Evolutionary conservation across 2,797 vertebrate genomes (phyloP), one percentile per base, ranked within the genome.

Genomic region (Trachops cirrhosus): DNA sequence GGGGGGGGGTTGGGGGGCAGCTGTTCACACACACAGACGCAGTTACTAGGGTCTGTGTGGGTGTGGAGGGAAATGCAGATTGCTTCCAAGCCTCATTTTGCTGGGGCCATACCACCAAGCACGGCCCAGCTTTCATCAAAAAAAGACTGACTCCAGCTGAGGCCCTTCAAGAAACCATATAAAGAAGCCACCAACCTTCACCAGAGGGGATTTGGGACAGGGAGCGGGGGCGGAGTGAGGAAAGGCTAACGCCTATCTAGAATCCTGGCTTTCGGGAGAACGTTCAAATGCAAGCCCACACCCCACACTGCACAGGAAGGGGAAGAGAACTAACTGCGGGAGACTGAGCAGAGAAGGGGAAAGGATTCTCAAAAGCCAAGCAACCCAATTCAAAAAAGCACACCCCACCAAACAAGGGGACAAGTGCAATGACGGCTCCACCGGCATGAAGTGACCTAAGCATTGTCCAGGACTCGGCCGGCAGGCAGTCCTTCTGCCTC

Each of bases 171-270:
- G 92, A 91, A 96, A 86, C 93, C 96, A 92, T 92, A 96, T 89
- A 96, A 98, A 97, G 96, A 78, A 96, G 86, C 97, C 95, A 94
- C 96, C 96, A 96, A 94, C 96, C 97, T 91, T 91, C 82, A 83
- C 62, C 86, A 88, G 89, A 64, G 89, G 64, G 57, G 68, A 68
- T 93, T 87, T 86, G 96, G 93, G 93, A 96, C 82, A 9, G 91
- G 71, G 79, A 92, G 39, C 57, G 52, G 90, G 96, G 96, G 96
- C 88, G 96, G 95, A 94, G 91, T 93, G 74, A 3, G 64, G 92
- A 89, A 95, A 95, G 85, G 92, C 97, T 96, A 89, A 44, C 85
- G 87, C 91, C 95, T 85, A 87, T 93, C 91, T 54, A 62, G 83
- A 77, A 86, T 94, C 94, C 71, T 70, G 93, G 89, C 84, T 73